Evolutionary conservation across 2,797 vertebrate genomes (phyloP), one percentile per base, ranked within the genome.

Genomic region (Chanos chanos): DNA sequence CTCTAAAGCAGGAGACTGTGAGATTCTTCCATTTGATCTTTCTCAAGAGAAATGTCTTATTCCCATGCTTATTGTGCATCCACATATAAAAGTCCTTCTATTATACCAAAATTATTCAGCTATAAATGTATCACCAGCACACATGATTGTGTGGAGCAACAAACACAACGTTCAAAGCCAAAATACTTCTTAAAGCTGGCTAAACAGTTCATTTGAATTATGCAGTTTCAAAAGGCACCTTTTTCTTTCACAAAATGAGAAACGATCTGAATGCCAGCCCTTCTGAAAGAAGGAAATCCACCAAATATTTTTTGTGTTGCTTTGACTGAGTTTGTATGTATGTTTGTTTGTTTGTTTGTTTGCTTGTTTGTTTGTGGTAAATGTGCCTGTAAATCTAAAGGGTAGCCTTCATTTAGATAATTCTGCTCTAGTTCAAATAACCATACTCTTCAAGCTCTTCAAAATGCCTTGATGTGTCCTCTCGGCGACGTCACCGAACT

Each of bases 151-250:
- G 40, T 66, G 49, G 71, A 54, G 47, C 30, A 45, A 58, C 57
- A 53, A 74, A 76, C 68, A 31, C 25, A 72, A 40, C 60, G 60
- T 79, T 80, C 58, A 80, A 78, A 77, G 73, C 63, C 52, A 68
- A 66, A 45, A 54, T 39, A 72, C 74, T 64, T 54, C 27, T 61
- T 64, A 73, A 73, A 78, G 72, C 80, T 61, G 61, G 67, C 75
- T 71, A 57, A 72, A 80, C 77, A 82, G 60, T 52, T 77, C 45
- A 73, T 84, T 82, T 80, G 56, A 80, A 75, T 76, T 78, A 81
- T 79, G 72, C 63, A 68, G 81, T 72, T 80, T 80, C 85, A 84
- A 80, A 64, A n/a, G n/a, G n/a, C n/a, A n/a, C 75, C 73, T 68
- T 72, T 78, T 85, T 82, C 85, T 77, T 61, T 61, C 10, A 24